These are phyloP conservation scores for Tragopan temminckii DNA, from an alignment of 2,797 vertebrate genomes.

Conservation along the genomic window DNA sequence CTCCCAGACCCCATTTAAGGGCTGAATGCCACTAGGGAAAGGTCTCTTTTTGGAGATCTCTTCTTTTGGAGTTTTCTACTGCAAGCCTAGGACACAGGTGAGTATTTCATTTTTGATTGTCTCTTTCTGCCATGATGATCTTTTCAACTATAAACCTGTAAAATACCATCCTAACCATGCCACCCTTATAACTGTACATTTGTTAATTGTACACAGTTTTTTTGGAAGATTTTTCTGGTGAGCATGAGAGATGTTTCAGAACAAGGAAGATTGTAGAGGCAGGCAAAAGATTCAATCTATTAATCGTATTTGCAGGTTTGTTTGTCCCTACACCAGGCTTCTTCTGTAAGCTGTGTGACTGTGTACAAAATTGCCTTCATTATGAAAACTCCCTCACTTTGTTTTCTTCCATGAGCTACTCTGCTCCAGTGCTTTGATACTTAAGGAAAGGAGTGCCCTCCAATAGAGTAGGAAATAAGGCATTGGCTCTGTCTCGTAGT, in stretches of 20 bases:
- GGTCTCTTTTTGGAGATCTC: too few relatives aligned
- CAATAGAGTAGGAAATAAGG: accelerated
- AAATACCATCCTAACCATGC: too few relatives aligned
- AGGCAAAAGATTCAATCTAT: neutral
- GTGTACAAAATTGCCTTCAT: neutral
- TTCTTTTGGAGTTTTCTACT: too few relatives aligned
- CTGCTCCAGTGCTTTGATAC: neutral
- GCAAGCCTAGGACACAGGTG: too few relatives aligned
- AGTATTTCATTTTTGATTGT: too few relatives aligned
- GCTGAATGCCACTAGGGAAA: too few relatives aligned
- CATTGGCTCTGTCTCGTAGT: accelerated
- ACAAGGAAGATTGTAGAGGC: neutral
- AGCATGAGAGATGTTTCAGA: neutral
- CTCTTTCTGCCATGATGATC: too few relatives aligned
- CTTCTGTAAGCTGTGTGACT: neutral
- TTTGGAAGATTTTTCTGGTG: neutral
- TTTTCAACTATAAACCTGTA: too few relatives aligned
- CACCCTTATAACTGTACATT: too few relatives aligned
- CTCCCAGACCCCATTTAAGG: too few relatives aligned
- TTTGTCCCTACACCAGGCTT: neutral
- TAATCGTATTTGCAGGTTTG: neutral
- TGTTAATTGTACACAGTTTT: neutral
- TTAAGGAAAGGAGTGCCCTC: neutral
- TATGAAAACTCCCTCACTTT: neutral
- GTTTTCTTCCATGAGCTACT: neutral